phyloP scores from a whole-genome alignment of 1,140 invertebrate genomes.

The Bacillus rossius region DNA sequence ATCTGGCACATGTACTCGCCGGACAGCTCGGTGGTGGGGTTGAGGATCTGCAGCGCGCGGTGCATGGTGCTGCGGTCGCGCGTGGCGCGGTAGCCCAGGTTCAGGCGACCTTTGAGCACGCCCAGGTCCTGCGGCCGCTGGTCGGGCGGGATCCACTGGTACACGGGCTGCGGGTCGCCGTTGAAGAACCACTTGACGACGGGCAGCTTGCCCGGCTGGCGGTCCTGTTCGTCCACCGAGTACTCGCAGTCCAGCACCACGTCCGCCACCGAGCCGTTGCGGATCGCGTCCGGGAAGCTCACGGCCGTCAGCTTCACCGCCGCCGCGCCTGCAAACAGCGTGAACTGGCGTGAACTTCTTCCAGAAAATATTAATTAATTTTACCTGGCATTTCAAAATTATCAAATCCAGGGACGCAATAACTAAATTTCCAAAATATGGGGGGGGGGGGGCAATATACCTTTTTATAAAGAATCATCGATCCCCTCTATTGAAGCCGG shows the following conservation, averaged over 20 bases:
- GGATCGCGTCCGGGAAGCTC: constrained; percentile 59
- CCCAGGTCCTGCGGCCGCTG: constrained; percentile 54
- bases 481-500: too few relatives aligned
- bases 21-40: constrained; percentile 60
- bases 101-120: constrained; percentile 55
- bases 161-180: constrained; percentile 56
- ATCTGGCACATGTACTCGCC: constrained; percentile 69
- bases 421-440: too few relatives aligned
- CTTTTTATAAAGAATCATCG: too few relatives aligned
- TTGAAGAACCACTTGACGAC: constrained; percentile 78
- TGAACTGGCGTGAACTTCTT: too few relatives aligned
- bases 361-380: too few relatives aligned
- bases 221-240: constrained; percentile 46
- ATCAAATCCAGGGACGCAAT: too few relatives aligned
- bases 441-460: too few relatives aligned
- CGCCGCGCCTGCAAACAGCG: neutral
- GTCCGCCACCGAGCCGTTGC: constrained; percentile 56
- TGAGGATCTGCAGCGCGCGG: constrained; percentile 58
- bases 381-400: too few relatives aligned
- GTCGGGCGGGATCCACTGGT: constrained; percentile 66
- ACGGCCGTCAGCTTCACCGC: constrained; percentile 51
- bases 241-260: constrained; percentile 72
- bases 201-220: constrained; percentile 45
- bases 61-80: constrained; percentile 52
- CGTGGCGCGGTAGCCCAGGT: constrained; percentile 54